Percentiles rank a stretch among this genome's conserved stretches.
Conservation (phyloP, 2,113 vertebrate species). For the Gopherus evgoodei region DNA sequence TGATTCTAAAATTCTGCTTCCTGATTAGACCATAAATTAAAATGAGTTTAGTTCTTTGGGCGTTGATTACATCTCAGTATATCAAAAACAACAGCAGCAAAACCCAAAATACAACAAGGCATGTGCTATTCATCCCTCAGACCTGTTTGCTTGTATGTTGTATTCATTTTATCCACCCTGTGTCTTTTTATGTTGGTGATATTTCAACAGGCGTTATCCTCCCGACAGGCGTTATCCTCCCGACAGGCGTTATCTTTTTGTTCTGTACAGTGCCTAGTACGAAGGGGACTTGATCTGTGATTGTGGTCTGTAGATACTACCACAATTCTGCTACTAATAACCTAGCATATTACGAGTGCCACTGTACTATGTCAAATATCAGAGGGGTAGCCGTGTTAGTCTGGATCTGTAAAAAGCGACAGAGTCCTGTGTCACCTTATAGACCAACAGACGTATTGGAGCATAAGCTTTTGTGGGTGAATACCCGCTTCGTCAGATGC, state of each 20-base stretch:
- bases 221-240: not conserved
- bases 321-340: not conserved
- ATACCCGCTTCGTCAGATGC: too few species aligned
- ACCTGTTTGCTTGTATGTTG: not conserved
- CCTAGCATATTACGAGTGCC: not conserved
- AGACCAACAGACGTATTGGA: too few species aligned
- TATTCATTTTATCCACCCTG: not conserved
- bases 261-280: not conserved
- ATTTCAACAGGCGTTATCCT: not conserved
- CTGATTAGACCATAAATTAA: accelerated
- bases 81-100: not conserved
- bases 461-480: too few species aligned
- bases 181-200: not conserved
- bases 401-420: too few species aligned
- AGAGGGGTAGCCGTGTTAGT: too few species aligned
- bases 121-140: not conserved
- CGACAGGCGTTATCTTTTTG: not conserved
- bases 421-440: too few species aligned
- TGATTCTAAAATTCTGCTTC: not conserved
- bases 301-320: not conserved
- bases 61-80: not conserved
- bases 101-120: not conserved
- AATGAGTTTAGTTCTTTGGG: not conserved
- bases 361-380: not conserved
- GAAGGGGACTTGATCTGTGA: not conserved